Evolutionary conservation across 2,113 vertebrate species (phyloP).

Genomic region (Oplegnathus fasciatus): DNA sequence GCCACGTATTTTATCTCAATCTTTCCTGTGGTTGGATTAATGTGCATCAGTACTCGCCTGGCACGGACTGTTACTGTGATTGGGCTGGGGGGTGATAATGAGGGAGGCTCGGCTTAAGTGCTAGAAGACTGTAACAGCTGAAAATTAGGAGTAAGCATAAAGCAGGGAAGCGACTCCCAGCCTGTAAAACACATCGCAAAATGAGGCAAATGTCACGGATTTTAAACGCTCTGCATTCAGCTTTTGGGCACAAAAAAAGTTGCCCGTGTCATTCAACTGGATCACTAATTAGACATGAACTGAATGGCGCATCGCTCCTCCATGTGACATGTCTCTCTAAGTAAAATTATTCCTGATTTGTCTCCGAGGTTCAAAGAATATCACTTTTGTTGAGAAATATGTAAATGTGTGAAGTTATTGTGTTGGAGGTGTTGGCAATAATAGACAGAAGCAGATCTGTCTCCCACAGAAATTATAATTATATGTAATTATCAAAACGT

Average conservation of each 20-base stretch:
- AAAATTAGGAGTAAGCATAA: slow-evolving; percentile 69
- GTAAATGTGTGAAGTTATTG: slow-evolving; percentile 83
- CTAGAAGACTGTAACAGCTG: slow-evolving; percentile 59
- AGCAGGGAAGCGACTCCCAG: slow-evolving; percentile 42
- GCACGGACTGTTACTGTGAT: slow-evolving; percentile 67
- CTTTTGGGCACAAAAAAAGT: slow-evolving; percentile 64
- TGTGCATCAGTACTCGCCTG: slow-evolving; percentile 55
- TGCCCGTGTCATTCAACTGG: slow-evolving; percentile 63
- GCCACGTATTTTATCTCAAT: slow-evolving; percentile 44
- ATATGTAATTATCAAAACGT: slow-evolving; percentile 83
- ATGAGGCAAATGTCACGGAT: slow-evolving; percentile 48
- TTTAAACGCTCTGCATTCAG: slow-evolving; percentile 53
- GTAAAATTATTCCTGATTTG: slow-evolving; percentile 74
- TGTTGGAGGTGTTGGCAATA: slow-evolving; percentile 82
- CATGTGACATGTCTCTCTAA: slow-evolving; percentile 68
- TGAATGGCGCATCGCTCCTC: slow-evolving; percentile 64
- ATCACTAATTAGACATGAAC: slow-evolving; percentile 66
- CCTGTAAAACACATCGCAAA: slow-evolving; percentile 49
- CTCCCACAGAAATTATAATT: slow-evolving; percentile 85
- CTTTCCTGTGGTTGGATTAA: slow-evolving; percentile 49
- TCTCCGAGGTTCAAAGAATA: slow-evolving; percentile 77
- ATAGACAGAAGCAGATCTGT: slow-evolving; percentile 83
- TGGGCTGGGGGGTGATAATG: slow-evolving; percentile 65
- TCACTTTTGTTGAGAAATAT: slow-evolving; percentile 83
- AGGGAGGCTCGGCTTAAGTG: slow-evolving; percentile 69